These are phyloP conservation scores for Coleophora flavipennella DNA, from an alignment of 2,888 invertebrate species.

Conservation along the genomic window DNA sequence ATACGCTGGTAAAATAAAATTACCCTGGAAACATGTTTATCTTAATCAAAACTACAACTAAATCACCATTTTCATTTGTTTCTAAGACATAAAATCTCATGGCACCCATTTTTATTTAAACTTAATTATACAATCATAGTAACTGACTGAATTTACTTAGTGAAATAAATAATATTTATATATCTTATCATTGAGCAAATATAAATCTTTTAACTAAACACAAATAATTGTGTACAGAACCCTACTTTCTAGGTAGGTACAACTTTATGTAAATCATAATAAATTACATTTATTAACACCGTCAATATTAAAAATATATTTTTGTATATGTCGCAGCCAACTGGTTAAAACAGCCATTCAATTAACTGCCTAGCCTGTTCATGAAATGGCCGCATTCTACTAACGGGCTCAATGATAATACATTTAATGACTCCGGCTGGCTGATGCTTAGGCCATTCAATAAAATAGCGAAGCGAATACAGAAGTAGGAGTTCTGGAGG, in stretches of 20 bases:
- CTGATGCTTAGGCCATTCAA: too few relatives aligned
- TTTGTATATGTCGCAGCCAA: too few relatives aligned
- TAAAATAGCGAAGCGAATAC: too few relatives aligned
- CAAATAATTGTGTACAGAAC: constrained; percentile 30
- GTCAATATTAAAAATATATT: not conserved
- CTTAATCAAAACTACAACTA: not conserved
- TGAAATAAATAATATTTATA: constrained; percentile 8
- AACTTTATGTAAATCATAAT: constrained; percentile 23
- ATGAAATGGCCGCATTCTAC: too few relatives aligned
- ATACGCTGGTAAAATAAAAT: too few relatives aligned
- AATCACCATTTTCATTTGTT: not conserved
- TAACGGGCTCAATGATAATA: too few relatives aligned
- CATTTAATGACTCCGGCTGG: too few relatives aligned
- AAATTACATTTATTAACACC: constrained; percentile 6
- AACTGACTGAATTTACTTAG: not conserved
- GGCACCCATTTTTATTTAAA: not conserved
- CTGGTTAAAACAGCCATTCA: too few relatives aligned
- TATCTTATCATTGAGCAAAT: constrained; percentile 8
- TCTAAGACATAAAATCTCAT: not conserved
- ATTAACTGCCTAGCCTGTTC: too few relatives aligned
- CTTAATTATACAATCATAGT: not conserved
- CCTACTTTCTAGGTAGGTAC: constrained; percentile 45
- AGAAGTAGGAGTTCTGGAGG: too few relatives aligned
- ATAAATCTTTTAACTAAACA: constrained; percentile 12
- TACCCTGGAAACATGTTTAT: not conserved